Percentiles rank a stretch among this genome's conserved stretches.
These are phyloP conservation scores for Melitaea cinxia DNA, from an alignment of 1,140 invertebrate genomes.

Conservation along the genomic window DNA sequence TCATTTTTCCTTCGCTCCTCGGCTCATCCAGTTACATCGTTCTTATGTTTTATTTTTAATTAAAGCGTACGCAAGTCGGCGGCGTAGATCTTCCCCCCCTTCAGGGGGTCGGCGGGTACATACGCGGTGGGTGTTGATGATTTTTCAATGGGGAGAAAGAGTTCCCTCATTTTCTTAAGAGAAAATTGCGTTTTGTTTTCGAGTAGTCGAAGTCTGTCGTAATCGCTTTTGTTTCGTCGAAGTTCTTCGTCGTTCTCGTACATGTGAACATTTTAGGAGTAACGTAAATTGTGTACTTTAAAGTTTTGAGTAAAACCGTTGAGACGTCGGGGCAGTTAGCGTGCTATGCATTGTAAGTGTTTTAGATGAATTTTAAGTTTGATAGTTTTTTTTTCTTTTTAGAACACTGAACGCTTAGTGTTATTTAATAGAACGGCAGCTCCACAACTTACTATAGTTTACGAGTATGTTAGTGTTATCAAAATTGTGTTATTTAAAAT, in stretches of 20 bases:
- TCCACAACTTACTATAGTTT: no score
- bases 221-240: slow-evolving; percentile 79
- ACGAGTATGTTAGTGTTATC: no score
- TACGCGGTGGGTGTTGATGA: slow-evolving; percentile 80
- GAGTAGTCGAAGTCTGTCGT: slow-evolving; percentile 81
- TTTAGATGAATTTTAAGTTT: slow-evolving; percentile 32
- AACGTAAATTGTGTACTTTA: slow-evolving; percentile 71
- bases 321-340: slow-evolving; percentile 56
- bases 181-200: slow-evolving; percentile 82
- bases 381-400: slow-evolving; percentile 3
- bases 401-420: not conserved
- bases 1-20: slow-evolving; percentile 81
- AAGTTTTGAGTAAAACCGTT: slow-evolving; percentile 60
- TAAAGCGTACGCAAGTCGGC: slow-evolving; percentile 81
- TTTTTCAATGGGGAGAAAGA: slow-evolving; percentile 82
- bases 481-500: no score
- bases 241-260: slow-evolving; percentile 62
- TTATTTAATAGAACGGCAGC: no score
- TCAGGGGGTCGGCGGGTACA: slow-evolving; percentile 62
- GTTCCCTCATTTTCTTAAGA: slow-evolving; percentile 82
- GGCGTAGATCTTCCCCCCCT: slow-evolving; percentile 74
- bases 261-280: slow-evolving; percentile 62
- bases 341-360: slow-evolving; percentile 55
- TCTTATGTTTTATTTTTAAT: slow-evolving; percentile 82
- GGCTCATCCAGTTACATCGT: slow-evolving; percentile 81